Base-by-base conservation (phyloP, 2,888 invertebrate species). In the Polylopha cassiicola region DNA sequence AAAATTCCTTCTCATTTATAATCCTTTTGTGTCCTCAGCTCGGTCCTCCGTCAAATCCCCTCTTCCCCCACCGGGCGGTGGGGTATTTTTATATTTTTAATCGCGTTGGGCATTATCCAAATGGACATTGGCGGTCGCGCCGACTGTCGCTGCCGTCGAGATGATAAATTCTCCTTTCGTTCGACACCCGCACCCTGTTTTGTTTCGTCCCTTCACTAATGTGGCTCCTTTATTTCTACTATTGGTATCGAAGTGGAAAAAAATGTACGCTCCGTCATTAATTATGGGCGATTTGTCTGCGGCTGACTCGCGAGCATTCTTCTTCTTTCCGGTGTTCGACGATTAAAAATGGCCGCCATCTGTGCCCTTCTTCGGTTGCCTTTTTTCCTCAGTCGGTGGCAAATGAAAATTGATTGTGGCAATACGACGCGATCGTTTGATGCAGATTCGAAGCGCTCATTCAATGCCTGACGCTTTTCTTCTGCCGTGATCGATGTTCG, bases 1-100 rank as follows among this genome's bases (percentile, higher is more conserved):
- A 82, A 84, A 86, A 86, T 85, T 86, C 85, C 85, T 86, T 84
- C 86, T 86, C 85, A 86, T 86, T 86, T 85, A 85, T 85, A 86
- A 86, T 86, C 86, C 85, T 86, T 86, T 86, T 85, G 85, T 86
- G 84, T 85, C 84, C 81, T 82, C 81, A 74, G 79, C 72, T 81
- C 79, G 77, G 80, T 84, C 85, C 82, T 84, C 84, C 84, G 84
- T 80, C 84, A 79, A 74, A 73, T 63, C 69, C 68, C 52, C 55
- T 48, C 41, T 24, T 43, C 50, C 51, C 57, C 54, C 58, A 51
- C 58, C 52, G 53, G 55, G 56, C 55, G 63, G 61, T 56, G 77
- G 76, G 77, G 79, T 84, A 85, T 85, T 85, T 85, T 85, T 85
- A 85, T 85, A 85, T 85, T 85, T 85, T 85, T 85, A 85, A 85